phyloP scores from a whole-genome alignment of 2,888 invertebrate species.

The Camponotus fellah region DNA sequence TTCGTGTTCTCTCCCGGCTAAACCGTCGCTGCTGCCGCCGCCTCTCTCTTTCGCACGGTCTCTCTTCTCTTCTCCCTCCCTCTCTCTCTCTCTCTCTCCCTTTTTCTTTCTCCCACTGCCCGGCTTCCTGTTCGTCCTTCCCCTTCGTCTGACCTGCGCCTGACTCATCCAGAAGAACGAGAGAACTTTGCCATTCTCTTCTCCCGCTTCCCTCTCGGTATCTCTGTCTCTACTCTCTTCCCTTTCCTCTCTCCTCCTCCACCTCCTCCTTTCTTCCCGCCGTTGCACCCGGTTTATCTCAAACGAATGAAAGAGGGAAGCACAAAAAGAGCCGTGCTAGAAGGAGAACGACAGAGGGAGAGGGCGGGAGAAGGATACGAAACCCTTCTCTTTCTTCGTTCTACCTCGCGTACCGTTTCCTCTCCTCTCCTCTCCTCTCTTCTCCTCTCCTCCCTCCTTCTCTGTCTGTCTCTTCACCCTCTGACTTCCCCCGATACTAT shows the following conservation, averaged over 20 bases:
- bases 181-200: conserved; percentile 60
- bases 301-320: conserved; percentile 56
- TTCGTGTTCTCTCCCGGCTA: conserved; percentile 68
- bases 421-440: conserved; percentile 41
- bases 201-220: conserved; percentile 40
- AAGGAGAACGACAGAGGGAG: conserved; percentile 47
- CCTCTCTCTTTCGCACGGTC: conserved; percentile 63
- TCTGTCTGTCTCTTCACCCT: conserved; percentile 68
- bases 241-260: conserved; percentile 39
- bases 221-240: conserved; percentile 34
- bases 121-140: conserved; percentile 65
- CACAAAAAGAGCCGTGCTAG: conserved; percentile 48
- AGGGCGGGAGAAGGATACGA: conserved; percentile 58
- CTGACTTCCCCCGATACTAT: conserved; percentile 64
- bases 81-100: conserved; percentile 45
- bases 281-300: conserved; percentile 44
- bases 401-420: conserved; percentile 53
- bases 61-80: conserved; percentile 56
- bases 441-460: conserved; percentile 48
- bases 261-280: conserved; percentile 45
- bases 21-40: conserved; percentile 55
- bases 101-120: conserved; percentile 56
- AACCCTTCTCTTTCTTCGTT: conserved; percentile 65
- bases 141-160: conserved; percentile 55
- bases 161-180: conserved; percentile 64